Base-by-base conservation (phyloP, 2,888 invertebrate species). In the Ophraella communa region DNA sequence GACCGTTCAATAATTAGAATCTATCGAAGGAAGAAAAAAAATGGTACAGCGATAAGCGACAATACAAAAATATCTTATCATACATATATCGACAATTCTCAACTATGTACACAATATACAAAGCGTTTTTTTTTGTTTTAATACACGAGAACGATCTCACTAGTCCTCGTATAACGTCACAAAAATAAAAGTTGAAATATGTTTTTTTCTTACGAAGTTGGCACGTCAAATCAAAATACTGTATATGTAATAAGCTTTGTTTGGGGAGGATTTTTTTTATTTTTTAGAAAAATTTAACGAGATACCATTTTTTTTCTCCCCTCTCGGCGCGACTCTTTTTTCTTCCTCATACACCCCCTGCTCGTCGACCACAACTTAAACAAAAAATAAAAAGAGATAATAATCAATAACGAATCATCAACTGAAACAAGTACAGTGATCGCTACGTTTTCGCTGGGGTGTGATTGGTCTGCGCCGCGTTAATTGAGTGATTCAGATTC, bases 381-480 rank as follows among this genome's bases (percentile, higher is more conserved):
- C 18, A 21, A 51, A 45, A 14, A 45, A 24, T 5, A 24, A 20
- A 35, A 35, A 27, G 8, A 27, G 20, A 30, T 39, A 24, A 49
- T 35, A 62, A 51, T 47, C 35, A 55, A 62, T 51, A 55, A 62
- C 44, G 42, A 56, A 57, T 33, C 47, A 53, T 58, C 58, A 56
- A 45, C 23, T 44, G 54, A 54, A 58, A 42, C 30, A 27, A 2
- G 45, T 58, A 39, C n/a, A 66, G 62, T 55, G 58, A 62, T 55
- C 54, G 80, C 80, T 81, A 80, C 80, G 81, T 79, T 71, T 75
- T 79, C 49, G 77, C 72, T 33, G 77, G 73, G 47, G 75, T 64
- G 51, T 75, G 72, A 67, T 75, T 74, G 59, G 70, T 73, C 61
- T 71, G 74, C 65, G 67, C 64, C 70, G 67, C 70, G 65, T 60